These are phyloP conservation scores for Prunella strophiata DNA, from an alignment of 2,797 vertebrate species.

Conservation along the genomic window DNA sequence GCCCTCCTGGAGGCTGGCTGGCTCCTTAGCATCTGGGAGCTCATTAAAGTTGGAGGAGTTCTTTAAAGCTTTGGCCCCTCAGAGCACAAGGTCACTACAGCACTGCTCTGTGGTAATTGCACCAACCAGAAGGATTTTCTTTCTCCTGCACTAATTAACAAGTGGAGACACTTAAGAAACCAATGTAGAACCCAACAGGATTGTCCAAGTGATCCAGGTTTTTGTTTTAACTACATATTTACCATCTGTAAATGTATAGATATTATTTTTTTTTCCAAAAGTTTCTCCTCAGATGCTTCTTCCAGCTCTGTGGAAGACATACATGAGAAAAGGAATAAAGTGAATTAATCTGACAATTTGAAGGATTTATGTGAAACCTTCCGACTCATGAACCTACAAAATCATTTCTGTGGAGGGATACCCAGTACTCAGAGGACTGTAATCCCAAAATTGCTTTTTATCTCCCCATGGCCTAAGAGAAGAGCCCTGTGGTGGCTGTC, in stretches of 20 bases:
- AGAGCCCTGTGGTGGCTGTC: background rate
- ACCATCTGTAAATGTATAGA: background rate
- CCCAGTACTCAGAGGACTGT: background rate
- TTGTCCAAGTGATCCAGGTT: background rate
- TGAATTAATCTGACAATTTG: background rate
- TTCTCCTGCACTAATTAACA: background rate
- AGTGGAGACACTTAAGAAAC: background rate
- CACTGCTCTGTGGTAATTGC: background rate
- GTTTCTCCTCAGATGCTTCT: background rate
- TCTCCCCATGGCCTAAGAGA: background rate
- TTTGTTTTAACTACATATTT: background rate
- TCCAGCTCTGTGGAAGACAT: background rate
- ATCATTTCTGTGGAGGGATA: background rate
- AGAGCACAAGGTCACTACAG: background rate
- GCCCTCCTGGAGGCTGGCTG: background rate
- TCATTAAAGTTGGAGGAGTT: background rate
- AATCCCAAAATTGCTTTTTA: background rate
- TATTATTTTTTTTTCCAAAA: background rate
- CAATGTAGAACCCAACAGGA: background rate
- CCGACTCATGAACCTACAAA: background rate
- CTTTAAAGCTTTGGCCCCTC: background rate
- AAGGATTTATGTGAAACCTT: background rate
- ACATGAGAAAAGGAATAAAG: background rate
- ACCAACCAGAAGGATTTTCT: background rate
- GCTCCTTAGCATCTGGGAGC: background rate